Base-by-base conservation (phyloP, 1,140 invertebrate species). In the Magallana angulata region DNA sequence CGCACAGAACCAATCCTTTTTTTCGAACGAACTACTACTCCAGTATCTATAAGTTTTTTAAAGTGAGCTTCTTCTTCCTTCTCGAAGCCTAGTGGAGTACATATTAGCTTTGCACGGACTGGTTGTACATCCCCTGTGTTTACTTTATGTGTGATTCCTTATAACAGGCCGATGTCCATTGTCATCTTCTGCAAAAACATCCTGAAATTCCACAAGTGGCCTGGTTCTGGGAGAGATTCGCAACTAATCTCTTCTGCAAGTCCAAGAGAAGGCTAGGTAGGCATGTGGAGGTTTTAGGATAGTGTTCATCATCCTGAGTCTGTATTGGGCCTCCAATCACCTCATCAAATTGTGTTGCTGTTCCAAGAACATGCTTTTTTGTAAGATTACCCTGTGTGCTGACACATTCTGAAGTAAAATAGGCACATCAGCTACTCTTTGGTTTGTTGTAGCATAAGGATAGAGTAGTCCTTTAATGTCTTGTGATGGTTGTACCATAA, bases 21-120 rank as follows among this genome's bases (percentile, higher is more conserved):
- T 30, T 62, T 84, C 7, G 83, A 84, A 18, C 58, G 58, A n/a
- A 84, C 58, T 57, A 84, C 30, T 2, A 84, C 36, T 60, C 83
- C 83, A 62, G 11, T 62, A 76, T 76, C 60, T 7, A 85, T 11
- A 5, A 87, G 14, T 30, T 87, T 87, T 11, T 87, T 62, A 0
- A 90, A 57, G 64, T 90, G 84, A 0, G 58, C 85, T 57, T 89
- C 86, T 81, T 90, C 90, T 58, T 88, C 84, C 57, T 64, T 48
- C 59, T 82, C 62, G 57, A 89, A 90, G 36, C 86, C 84, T 16
- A 60, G 24, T 60, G 86, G 88, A 16, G 90, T 89, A 11, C 82
- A n/a, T 24, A 88, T 48, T 57, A 88, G 58, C 24, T n/a, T 62
- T 16, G 89, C 88, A 68, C 71, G 83, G 11, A 90, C 68, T 57